These are phyloP conservation scores for Ploceus nigricollis DNA, from an alignment of 2,113 vertebrate genomes.

Conservation along the genomic window DNA sequence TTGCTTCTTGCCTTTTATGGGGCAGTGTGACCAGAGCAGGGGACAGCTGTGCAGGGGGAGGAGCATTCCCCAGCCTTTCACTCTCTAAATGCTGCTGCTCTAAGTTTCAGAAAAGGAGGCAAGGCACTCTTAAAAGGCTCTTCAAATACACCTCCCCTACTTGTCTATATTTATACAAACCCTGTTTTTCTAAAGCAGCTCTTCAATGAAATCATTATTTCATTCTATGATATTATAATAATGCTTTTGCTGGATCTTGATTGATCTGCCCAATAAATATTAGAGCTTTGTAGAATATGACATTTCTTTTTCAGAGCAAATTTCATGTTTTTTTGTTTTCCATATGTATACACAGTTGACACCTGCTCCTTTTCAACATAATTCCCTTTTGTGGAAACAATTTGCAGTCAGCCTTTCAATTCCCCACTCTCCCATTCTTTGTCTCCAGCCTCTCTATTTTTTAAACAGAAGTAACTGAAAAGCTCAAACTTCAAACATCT, in stretches of 20 bases:
- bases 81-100: neutral
- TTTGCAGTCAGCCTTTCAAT: neutral
- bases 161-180: neutral
- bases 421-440: neutral
- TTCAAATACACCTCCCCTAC: neutral
- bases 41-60: neutral
- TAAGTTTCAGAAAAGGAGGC: neutral
- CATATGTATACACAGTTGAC: neutral
- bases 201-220: neutral
- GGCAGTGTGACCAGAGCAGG: neutral
- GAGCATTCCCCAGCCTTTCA: neutral
- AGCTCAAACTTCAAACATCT: neutral
- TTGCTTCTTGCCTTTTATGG: conserved; percentile 38
- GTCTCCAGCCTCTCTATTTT: neutral
- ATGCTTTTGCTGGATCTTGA: neutral
- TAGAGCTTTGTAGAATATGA: neutral
- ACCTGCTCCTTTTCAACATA: neutral
- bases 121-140: neutral
- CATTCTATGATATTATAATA: neutral
- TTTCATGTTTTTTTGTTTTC: neutral
- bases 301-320: neutral
- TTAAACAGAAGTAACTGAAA: neutral
- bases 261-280: neutral
- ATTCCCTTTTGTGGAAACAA: neutral
- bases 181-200: neutral